Percentiles rank a stretch among this genome's conserved stretches.
phyloP scores from a whole-genome alignment of 2,797 vertebrate genomes.

The Decapterus maruadsi region DNA sequence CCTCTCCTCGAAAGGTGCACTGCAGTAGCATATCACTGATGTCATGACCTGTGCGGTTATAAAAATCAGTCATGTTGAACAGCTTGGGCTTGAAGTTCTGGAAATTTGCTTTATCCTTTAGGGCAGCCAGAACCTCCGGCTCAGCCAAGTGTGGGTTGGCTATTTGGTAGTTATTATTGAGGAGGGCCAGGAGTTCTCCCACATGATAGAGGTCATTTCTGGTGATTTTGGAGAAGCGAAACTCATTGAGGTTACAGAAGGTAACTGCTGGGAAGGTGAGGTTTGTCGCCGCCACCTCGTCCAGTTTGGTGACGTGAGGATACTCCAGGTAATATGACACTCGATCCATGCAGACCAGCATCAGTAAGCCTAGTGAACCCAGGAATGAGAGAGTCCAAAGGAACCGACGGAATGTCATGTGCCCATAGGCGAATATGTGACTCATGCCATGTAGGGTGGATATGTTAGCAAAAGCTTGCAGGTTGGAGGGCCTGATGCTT shows the following conservation, averaged over 20 bases:
- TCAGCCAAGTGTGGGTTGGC: constrained; percentile 89
- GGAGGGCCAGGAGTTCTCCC: constrained; percentile 90
- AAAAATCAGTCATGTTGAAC: constrained; percentile 95
- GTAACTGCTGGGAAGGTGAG: constrained; percentile 92
- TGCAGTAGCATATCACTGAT: constrained; percentile 91
- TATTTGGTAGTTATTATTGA: constrained; percentile 90
- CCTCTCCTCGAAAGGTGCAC: constrained; percentile 90
- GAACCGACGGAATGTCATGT: constrained; percentile 90
- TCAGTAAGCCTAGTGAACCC: constrained; percentile 88
- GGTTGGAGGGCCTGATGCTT: constrained; percentile 87
- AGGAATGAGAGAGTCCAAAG: constrained; percentile 90
- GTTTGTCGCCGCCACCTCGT: constrained; percentile 88
- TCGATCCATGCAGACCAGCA: constrained; percentile 91
- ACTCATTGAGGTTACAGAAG: constrained; percentile 93
- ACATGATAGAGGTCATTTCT: constrained; percentile 93
- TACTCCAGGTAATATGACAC: constrained; percentile 90
- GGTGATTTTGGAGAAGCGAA: constrained; percentile 92
- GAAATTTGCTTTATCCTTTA: constrained; percentile 92
- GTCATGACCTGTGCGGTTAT: constrained; percentile 92
- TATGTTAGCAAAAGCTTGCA: constrained; percentile 90
- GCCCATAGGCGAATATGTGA: constrained; percentile 91
- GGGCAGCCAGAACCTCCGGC: constrained; percentile 87
- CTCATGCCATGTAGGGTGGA: constrained; percentile 93
- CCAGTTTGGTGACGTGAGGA: constrained; percentile 89
- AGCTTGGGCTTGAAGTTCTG: constrained; percentile 90